Evolutionary conservation across 2,797 vertebrate species (phyloP), one percentile per base, ranked within the genome.

Genomic region (Naso thynnoides): DNA sequence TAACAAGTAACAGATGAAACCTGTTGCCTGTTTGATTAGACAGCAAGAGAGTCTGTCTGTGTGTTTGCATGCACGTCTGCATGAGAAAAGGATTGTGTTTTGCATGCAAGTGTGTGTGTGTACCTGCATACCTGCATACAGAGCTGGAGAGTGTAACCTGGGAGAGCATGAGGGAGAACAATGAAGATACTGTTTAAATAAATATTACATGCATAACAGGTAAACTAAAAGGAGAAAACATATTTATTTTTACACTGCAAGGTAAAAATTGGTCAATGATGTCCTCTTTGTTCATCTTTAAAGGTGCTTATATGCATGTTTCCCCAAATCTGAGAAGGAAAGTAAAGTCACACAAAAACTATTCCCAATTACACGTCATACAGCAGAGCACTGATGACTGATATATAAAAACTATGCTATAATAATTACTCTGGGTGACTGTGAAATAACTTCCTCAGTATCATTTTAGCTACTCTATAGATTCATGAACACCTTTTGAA

Each of bases 1-100:
- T 26, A 55, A 44, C 59, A 74, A 78, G 44, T 26, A 55, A 44
- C 59, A 74, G 76, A 76, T 73, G 36, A 79, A 79, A 85, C 68
- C 78, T 71, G 72, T 53, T 50, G 57, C 57, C 3, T 8, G 49
- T 65, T 44, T 79, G 64, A 80, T 59, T 49, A 50, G 48, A 70
- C 61, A 66, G 31, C 0, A 1, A 19, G 15, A 36, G 38, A 6
- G 36, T 36, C 41, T 41, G 50, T 26, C 10, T 58, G 48, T 56
- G 16, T 65, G 33, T 21, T 8, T 68, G 44, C 18, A 29, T 53
- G 41, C n/a, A n/a, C n/a, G n/a, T n/a, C n/a, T n/a, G n/a, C n/a
- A n/a, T n/a, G n/a, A n/a, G n/a, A n/a, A n/a, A n/a, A n/a, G n/a
- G n/a, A n/a, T n/a, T n/a, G n/a, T n/a, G n/a, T n/a, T 45, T 19